These are phyloP conservation scores for Festucalex cinctus DNA, from an alignment of 2,113 vertebrate genomes.

Conservation along the genomic window DNA sequence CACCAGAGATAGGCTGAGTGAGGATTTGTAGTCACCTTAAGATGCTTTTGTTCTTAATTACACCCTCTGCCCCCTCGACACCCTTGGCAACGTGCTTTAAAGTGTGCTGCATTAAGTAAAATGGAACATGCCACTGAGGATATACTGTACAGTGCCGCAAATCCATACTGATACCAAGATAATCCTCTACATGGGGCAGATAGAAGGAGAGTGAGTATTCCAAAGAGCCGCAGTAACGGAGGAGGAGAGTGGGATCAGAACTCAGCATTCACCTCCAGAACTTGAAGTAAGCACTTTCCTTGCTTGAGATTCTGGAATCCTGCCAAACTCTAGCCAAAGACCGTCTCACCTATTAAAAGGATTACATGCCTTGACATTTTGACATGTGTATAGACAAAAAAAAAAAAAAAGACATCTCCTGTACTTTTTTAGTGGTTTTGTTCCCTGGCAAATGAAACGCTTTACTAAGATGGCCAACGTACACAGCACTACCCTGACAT, in stretches of 20 bases:
- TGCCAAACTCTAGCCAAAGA: slow-evolving; percentile 65
- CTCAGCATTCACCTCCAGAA: slow-evolving; percentile 51
- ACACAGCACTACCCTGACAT: neutral
- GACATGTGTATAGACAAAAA: slow-evolving; percentile 76
- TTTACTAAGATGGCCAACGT: slow-evolving; percentile 10
- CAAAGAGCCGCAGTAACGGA: slow-evolving; percentile 13
- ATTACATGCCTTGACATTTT: slow-evolving; percentile 78
- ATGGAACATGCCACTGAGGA: slow-evolving; percentile 33
- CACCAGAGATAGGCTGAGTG: neutral
- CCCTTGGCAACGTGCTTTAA: slow-evolving; percentile 25
- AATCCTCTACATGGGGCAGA: slow-evolving; percentile 39
- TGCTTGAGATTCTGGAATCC: slow-evolving; percentile 65
- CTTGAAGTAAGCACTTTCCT: slow-evolving; percentile 72
- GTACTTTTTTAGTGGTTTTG: slow-evolving; percentile 57
- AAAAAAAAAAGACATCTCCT: slow-evolving; percentile 72
- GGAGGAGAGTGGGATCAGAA: slow-evolving; percentile 42
- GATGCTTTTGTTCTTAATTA: neutral
- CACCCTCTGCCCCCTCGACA: slow-evolving; percentile 4
- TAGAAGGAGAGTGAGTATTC: slow-evolving; percentile 9
- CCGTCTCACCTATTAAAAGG: slow-evolving; percentile 74
- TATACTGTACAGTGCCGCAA: slow-evolving; percentile 41
- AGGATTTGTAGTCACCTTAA: slow-evolving; percentile 15
- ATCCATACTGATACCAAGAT: slow-evolving; percentile 48
- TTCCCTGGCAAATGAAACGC: slow-evolving; percentile 25
- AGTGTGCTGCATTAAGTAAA: slow-evolving; percentile 32